These are phyloP conservation scores for Clarias macrocephalus DNA, from an alignment of 2,113 vertebrate genomes.

Conservation along the genomic window DNA sequence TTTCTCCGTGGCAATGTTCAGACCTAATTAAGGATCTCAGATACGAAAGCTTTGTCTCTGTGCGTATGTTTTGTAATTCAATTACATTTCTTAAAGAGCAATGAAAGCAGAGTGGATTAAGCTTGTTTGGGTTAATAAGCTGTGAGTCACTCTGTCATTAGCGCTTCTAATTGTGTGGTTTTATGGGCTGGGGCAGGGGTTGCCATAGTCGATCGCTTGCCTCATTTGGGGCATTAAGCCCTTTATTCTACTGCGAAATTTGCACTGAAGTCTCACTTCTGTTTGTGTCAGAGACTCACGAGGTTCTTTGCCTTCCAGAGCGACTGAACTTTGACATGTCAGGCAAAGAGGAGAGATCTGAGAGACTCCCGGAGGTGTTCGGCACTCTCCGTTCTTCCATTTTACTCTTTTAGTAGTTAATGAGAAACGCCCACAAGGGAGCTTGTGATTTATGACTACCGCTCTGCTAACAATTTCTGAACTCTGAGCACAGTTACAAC, in stretches of 20 bases:
- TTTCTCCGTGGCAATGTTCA: background rate
- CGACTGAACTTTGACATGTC: constrained; percentile 53
- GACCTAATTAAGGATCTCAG: constrained; percentile 28
- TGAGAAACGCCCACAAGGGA: constrained; percentile 51
- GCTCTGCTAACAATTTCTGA: constrained; percentile 69
- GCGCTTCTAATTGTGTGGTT: constrained; percentile 63
- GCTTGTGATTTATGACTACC: constrained; percentile 71
- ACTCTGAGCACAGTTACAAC: constrained; percentile 61
- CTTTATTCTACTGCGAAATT: constrained; percentile 58
- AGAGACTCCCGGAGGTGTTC: constrained; percentile 41
- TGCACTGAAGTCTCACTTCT: constrained; percentile 49
- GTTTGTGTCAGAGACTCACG: constrained; percentile 55
- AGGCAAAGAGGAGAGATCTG: constrained; percentile 43
- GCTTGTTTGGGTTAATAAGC: constrained; percentile 68
- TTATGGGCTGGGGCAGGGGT: constrained; percentile 59
- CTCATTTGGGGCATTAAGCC: constrained; percentile 63
- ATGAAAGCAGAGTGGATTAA: constrained; percentile 47
- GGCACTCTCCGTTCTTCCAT: constrained; percentile 31
- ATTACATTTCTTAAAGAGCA: constrained; percentile 50
- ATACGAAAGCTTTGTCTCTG: background rate
- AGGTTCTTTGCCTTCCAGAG: constrained; percentile 46
- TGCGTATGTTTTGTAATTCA: constrained; percentile 20
- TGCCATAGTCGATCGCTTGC: constrained; percentile 46
- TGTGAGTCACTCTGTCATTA: constrained; percentile 62
- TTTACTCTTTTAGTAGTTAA: constrained; percentile 68